Conservation (phyloP, 2,797 vertebrate genomes). For the Momotus momota region DNA sequence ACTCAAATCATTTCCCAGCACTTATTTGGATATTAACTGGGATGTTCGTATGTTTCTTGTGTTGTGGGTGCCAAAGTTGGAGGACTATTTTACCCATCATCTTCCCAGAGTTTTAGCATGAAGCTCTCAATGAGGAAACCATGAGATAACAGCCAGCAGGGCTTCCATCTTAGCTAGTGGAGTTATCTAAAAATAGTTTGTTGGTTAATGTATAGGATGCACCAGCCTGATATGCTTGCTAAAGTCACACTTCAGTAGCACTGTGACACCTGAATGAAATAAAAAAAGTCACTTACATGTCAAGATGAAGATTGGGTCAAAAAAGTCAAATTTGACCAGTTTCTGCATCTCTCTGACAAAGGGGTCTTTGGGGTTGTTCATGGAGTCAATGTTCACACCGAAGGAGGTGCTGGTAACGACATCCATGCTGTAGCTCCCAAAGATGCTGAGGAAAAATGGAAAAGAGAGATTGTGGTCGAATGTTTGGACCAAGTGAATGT, state of each 20-base stretch:
- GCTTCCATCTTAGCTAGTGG: not conserved
- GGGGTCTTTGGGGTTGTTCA: conserved; percentile 83
- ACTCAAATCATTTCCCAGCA: not conserved
- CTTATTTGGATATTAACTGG: not conserved
- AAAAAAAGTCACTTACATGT: not conserved
- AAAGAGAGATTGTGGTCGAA: not conserved
- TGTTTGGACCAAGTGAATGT: not conserved
- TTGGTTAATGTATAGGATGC: not conserved
- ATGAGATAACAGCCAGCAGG: not conserved
- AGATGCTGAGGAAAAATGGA: conserved; percentile 66
- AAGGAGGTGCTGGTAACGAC: conserved; percentile 85
- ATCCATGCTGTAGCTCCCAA: conserved; percentile 86
- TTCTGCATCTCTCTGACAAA: conserved; percentile 80
- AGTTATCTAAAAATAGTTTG: not conserved
- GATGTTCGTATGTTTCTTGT: not conserved
- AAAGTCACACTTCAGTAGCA: not conserved
- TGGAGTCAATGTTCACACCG: conserved; percentile 83
- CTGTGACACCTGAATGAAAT: not conserved
- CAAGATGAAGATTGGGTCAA: conserved; percentile 23
- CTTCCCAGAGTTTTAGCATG: not conserved
- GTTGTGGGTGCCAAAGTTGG: not conserved
- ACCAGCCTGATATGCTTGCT: not conserved
- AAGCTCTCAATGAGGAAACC: not conserved
- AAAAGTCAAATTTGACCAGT: conserved; percentile 75
- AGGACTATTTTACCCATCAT: not conserved